Percentiles rank a stretch among this genome's conserved stretches.
These are phyloP conservation scores for Edolisoma coerulescens DNA, from an alignment of 2,113 vertebrate genomes.

Conservation along the genomic window DNA sequence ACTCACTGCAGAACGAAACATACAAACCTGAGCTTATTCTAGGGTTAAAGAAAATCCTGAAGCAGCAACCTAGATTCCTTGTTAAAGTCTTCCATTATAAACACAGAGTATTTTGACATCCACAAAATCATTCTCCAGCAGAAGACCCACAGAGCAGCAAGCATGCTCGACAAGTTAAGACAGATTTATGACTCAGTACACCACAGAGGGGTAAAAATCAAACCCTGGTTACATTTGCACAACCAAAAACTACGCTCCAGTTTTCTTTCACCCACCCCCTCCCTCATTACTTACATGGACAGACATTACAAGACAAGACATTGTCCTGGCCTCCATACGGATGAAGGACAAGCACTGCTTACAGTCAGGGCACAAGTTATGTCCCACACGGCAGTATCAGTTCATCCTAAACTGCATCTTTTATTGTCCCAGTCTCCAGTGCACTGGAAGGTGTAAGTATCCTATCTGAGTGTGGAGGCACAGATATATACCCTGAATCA, in stretches of 20 bases:
- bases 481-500: not conserved
- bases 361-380: not conserved
- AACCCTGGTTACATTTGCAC: not conserved
- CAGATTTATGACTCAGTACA: not conserved
- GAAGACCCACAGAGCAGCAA: not conserved
- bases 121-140: not conserved
- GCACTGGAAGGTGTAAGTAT: not conserved
- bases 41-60: not conserved
- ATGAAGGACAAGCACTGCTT: slow-evolving; percentile 25
- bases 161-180: not conserved
- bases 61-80: not conserved
- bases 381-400: not conserved
- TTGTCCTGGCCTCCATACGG: not conserved
- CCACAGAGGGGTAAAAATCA: not conserved
- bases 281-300: slow-evolving; percentile 35
- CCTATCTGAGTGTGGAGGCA: not conserved
- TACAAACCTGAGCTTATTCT: not conserved
- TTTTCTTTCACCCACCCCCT: not conserved
- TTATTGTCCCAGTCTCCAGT: not conserved
- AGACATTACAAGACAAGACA: too few relatives aligned
- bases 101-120: not conserved
- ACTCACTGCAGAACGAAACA: slow-evolving; percentile 79
- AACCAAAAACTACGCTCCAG: not conserved
- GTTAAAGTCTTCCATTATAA: not conserved
- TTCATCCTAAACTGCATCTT: not conserved